Evolutionary conservation across 2,113 vertebrate genomes (phyloP), one percentile per base, ranked within the genome.

Genomic region (Platycercus adscitus): DNA sequence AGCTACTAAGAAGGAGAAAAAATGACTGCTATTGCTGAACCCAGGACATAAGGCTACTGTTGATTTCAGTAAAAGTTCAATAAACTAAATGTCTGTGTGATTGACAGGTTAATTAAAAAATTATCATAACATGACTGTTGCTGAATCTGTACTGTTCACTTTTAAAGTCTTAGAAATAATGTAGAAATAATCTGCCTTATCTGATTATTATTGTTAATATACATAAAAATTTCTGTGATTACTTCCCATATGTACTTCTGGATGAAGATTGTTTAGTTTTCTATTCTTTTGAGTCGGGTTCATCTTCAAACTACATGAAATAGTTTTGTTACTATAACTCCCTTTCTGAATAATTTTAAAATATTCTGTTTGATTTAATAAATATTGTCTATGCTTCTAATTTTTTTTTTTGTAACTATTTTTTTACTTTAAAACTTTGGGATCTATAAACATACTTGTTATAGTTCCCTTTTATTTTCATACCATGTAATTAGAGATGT

Each of bases 91-190:
- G n/a, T 33, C 43, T n/a, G 1, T 47, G n/a, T 61, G 56, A 69
- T 5, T 43, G 53, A 88, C 86, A 88, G 31, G n/a, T 83, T 91
- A 89, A 91, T 88, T 94, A 87, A 93, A 96, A 58, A 58, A n/a
- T 23, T 58, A n/a, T 75, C 63, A 63, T 28, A 33, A 35, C 24
- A 35, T 52, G 69, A 41, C 53, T 78, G 44, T 64, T 94, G 20
- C 31, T 82, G 31, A 71, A 25, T 10, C 5, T 87, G 6, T 64
- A 80, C 16, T 92, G 28, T 94, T 65, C 49, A 18, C 13, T 43
- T 65, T 21, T 28, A 18, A 63, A 75, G 1, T 44, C 39, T 69
- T 10, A 80, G n/a, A 52, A 86, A 66, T 17, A 0, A 21, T 47
- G n/a, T 39, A 39, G 10, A 39, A 39, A 39, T 39, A 4, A 26